Evolutionary conservation across 1,140 invertebrate species (phyloP).

Genomic region (Drosophila novamexicana): DNA sequence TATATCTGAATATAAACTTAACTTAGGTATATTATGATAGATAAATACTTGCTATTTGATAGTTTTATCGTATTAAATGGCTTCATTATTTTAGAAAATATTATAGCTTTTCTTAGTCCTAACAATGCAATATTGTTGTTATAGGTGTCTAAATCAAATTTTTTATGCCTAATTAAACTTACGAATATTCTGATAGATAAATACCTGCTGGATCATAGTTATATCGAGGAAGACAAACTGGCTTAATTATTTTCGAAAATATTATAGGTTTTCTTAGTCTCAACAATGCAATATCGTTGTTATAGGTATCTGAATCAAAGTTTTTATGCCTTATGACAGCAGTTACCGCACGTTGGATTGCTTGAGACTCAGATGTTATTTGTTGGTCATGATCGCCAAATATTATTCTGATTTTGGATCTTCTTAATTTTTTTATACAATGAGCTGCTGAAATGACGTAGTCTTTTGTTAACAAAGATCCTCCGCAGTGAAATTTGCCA

Average conservation of each 20-base stretch:
- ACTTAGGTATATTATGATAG: no score
- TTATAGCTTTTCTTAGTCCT: conserved; percentile 90
- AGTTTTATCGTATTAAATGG: conserved; percentile 87
- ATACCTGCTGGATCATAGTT: conserved; percentile 90
- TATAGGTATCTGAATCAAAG: conserved; percentile 93
- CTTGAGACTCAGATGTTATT: conserved; percentile 89
- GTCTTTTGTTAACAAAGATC: conserved; percentile 91
- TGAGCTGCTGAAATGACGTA: conserved; percentile 90
- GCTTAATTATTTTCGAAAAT: conserved; percentile 91
- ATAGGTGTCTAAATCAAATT: conserved; percentile 91
- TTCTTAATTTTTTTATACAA: conserved; percentile 89
- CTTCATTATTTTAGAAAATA: conserved; percentile 91
- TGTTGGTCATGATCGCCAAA: conserved; percentile 93
- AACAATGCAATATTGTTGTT: conserved; percentile 95
- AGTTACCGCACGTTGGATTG: conserved; percentile 92
- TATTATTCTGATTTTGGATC: conserved; percentile 91
- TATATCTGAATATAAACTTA: conserved; percentile 85
- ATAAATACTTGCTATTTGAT: conserved; percentile 86
- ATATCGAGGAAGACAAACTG: conserved; percentile 90
- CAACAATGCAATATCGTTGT: conserved; percentile 94
- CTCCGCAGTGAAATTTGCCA: conserved; percentile 95
- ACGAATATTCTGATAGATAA: not conserved
- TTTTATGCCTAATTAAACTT: not conserved
- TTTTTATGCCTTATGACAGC: conserved; percentile 91
- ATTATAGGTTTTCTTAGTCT: conserved; percentile 90